Evolutionary conservation across 2,113 vertebrate genomes (phyloP).

Genomic region (Pycnonotus jocosus): DNA sequence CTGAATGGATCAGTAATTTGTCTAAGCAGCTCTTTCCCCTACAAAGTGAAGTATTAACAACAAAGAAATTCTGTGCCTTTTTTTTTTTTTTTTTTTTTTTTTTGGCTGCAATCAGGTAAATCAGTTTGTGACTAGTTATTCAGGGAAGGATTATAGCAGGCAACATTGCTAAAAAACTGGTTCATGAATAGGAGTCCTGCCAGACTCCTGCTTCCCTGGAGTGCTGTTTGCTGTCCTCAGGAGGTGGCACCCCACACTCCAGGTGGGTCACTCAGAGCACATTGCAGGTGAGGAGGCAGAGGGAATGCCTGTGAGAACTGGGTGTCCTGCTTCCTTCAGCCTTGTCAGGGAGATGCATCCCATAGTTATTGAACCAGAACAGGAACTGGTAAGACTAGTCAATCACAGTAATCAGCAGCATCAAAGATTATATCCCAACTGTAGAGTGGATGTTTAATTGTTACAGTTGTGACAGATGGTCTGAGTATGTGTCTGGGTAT

Average conservation of each 20-base stretch:
- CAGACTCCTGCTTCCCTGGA: not conserved
- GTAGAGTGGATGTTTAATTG: not conserved
- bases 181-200: not conserved
- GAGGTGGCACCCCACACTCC: not conserved
- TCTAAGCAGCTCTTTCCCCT: not conserved
- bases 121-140: not conserved
- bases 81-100: not conserved
- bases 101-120: not conserved
- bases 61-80: not conserved
- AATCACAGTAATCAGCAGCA: not conserved
- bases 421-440: not conserved
- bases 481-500: not conserved
- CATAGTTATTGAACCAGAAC: fast-evolving
- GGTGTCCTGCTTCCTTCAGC: not conserved
- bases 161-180: not conserved
- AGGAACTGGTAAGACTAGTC: not conserved
- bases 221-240: not conserved
- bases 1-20: not conserved
- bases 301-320: fast-evolving
- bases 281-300: not conserved
- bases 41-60: not conserved
- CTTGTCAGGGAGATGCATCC: fast-evolving
- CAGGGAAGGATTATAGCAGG: not conserved
- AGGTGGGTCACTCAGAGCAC: fast-evolving
- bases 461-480: not conserved